Evolutionary conservation across 2,113 vertebrate genomes (phyloP).

Genomic region (Lepisosteus oculatus): DNA sequence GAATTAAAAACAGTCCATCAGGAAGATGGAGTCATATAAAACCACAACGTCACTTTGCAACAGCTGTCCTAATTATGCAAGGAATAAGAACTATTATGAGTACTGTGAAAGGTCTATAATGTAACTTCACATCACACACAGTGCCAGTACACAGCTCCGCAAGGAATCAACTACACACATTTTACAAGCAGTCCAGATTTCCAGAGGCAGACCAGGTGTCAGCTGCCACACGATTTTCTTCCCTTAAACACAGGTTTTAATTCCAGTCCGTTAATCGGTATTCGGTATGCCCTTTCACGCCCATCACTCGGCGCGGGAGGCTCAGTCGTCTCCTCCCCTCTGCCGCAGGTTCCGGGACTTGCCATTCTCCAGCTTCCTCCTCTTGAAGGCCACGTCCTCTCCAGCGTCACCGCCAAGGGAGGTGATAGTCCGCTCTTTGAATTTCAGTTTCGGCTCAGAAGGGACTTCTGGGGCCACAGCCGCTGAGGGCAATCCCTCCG

Average conservation of each 20-base stretch:
- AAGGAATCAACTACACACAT: no score
- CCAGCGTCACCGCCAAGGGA: conserved; percentile 77
- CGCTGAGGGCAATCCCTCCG: conserved; percentile 46
- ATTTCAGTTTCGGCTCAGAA: conserved; percentile 72
- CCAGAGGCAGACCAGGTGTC: conserved; percentile 14
- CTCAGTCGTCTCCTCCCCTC: conserved; percentile 78
- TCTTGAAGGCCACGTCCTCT: conserved; percentile 75
- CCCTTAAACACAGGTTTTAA: not conserved
- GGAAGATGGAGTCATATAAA: no score
- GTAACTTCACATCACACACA: no score
- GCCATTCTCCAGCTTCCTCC: conserved; percentile 85
- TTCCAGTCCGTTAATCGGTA: not conserved
- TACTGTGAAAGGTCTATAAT: no score
- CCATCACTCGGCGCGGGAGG: not conserved
- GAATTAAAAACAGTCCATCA: no score
- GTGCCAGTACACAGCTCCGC: no score
- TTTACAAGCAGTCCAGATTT: no score
- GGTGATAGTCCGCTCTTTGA: conserved; percentile 89
- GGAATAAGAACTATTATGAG: no score
- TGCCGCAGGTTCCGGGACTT: conserved; percentile 85
- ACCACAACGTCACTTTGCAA: no score
- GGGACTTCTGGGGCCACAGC: conserved; percentile 44
- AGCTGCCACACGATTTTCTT: not conserved
- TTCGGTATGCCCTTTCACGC: not conserved
- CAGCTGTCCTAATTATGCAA: no score